phyloP scores from a whole-genome alignment of 2,888 invertebrate species.

The Trissonchulus sp. region DNA sequence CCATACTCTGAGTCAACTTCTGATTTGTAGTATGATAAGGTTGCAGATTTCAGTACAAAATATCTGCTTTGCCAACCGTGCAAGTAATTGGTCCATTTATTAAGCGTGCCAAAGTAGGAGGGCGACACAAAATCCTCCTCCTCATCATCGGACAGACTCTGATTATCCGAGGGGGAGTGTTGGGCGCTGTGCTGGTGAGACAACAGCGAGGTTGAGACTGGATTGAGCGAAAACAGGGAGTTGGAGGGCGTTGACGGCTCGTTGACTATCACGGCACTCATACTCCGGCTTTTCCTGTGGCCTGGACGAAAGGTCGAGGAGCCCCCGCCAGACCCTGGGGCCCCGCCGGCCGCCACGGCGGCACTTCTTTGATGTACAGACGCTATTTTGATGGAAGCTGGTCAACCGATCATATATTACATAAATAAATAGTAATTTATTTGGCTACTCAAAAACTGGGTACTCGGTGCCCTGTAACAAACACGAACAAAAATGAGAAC shows the following conservation, averaged over 20 bases:
- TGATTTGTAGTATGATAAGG: conserved; percentile 93
- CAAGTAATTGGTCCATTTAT: conserved; percentile 61
- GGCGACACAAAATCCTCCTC: not conserved
- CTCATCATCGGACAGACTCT: not conserved
- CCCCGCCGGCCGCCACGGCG: too few relatives aligned
- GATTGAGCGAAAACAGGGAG: too few relatives aligned
- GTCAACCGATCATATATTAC: too few relatives aligned
- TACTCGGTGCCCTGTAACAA: too few relatives aligned
- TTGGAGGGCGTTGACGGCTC: not conserved
- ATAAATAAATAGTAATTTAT: too few relatives aligned
- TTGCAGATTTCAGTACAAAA: conserved; percentile 90
- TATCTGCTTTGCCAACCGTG: conserved; percentile 99
- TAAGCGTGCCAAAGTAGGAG: conserved; percentile 49
- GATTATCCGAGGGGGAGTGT: not conserved
- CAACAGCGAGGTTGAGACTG: too few relatives aligned
- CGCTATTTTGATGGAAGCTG: too few relatives aligned
- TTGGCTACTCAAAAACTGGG: too few relatives aligned
- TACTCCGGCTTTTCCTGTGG: not conserved
- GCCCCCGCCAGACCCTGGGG: not conserved
- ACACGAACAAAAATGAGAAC: too few relatives aligned
- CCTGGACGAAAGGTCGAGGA: not conserved
- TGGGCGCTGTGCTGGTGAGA: not conserved
- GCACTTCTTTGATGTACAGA: too few relatives aligned
- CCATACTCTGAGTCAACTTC: conserved; percentile 90
- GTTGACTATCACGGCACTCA: not conserved